Evolutionary conservation across 2,797 vertebrate species (phyloP), one percentile per base, ranked within the genome.

Genomic region (Lophius americanus): DNA sequence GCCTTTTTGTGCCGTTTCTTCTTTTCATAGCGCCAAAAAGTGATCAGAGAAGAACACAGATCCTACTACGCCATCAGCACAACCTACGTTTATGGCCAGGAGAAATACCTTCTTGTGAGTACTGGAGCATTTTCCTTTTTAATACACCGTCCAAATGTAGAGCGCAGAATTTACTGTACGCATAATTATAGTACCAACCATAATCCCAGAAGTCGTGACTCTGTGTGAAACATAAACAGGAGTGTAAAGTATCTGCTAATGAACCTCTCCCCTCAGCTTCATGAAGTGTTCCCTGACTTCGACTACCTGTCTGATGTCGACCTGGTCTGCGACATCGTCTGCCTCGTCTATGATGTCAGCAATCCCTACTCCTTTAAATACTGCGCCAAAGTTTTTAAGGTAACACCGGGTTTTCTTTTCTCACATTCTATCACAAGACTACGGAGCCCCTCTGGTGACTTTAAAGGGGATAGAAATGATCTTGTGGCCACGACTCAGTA

Each of bases 61-160:
- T 99, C 97, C 4, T 96, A 93, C 83, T 99, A 98, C 41, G 96
- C 96, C 38, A 96, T 99, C 86, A 98, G 95, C 79, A 96, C 96
- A 5, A 94, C 96, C 41, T 98, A 96, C 78, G 96, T 99, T 4
- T 99, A 98, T 1, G 97, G 96, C 62, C 97, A 99, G 83, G 97
- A 99, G 89, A 99, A 99, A 81, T 98, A 98, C 71, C 93, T 99
- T 70, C 91, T 99, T 87, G 98, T 99, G 93, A 96, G 96, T 86
- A 54, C 70, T 43, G 51, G 10, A 41, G 0, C 43, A 4, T 5
- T 6, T 14, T 36, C 5, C 14, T 7, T 7, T 43, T 11, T 51
- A 4, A 4, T 46, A 10, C 10, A 10, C 47, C 23, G 12, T 13
- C 46, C 14, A 47, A n/a, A 13, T 12, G 3, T 13, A 46, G 23